These are phyloP conservation scores for Choloepus hoffmanni DNA, from an alignment of 2,113 vertebrate genomes.

Conservation along the genomic window DNA sequence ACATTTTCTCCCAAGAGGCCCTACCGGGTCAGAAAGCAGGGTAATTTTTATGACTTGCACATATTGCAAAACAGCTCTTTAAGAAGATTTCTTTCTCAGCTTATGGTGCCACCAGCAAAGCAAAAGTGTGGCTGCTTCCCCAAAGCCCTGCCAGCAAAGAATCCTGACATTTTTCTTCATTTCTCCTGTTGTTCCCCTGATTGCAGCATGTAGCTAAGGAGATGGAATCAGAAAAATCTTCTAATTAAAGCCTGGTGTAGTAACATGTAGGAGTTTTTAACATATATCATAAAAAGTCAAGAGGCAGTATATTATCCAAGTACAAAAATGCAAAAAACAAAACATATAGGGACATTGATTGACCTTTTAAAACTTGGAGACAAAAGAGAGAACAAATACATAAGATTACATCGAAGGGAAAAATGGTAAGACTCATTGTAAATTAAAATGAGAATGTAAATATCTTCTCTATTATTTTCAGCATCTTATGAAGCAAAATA, in stretches of 20 bases:
- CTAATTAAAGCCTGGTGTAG: slow-evolving; percentile 21
- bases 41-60: slow-evolving; percentile 65
- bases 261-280: neutral
- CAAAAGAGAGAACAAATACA: neutral
- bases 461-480: neutral
- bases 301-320: slow-evolving; percentile 29
- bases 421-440: neutral
- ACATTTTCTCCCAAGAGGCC: slow-evolving; percentile 61
- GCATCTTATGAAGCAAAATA: neutral
- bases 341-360: neutral
- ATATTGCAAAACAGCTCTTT: slow-evolving; percentile 64
- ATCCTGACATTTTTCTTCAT: slow-evolving; percentile 53
- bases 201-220: neutral
- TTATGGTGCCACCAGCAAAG: slow-evolving; percentile 65
- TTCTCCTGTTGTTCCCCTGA: slow-evolving; percentile 49
- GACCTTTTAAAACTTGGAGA: neutral
- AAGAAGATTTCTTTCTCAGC: neutral
- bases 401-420: neutral
- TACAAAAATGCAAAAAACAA: neutral
- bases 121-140: slow-evolving; percentile 16
- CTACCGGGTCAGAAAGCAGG: slow-evolving; percentile 66
- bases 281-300: neutral
- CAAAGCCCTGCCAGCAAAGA: neutral
- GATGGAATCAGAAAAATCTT: neutral
- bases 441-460: neutral